Base-by-base conservation (phyloP, 1,140 invertebrate genomes). In the Temnothorax longispinosus region DNA sequence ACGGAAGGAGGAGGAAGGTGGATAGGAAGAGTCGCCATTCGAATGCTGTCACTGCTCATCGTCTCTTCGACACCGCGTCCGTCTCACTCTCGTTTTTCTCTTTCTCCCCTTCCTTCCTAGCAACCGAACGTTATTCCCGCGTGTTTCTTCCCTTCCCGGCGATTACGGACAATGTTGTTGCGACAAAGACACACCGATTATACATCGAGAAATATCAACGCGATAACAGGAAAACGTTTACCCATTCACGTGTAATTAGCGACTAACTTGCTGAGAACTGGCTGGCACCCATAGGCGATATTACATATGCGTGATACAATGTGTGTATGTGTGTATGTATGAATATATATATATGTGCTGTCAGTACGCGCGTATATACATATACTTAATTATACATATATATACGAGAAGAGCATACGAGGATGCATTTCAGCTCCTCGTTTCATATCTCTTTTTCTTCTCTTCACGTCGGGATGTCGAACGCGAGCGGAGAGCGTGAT, bases 131-230 rank as follows among this genome's bases (percentile, higher is more conserved):
- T 35, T 41, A 18, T 50, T 27, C n/a, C 13, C 3, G 47, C 32
- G 60, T 47, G 10, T 15, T n/a, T 52, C 15, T 54, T 27, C 32
- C 15, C n/a, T 64, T 80, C 47, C 52, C 54, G 41, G 67, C 80
- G 54, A 75, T 60, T 84, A 60, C 41, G 54, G 56, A 82, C 54
- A 47, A 10, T 84, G 71, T 88, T 85, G 64, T 69, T 89, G 89
- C 89, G 88, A 93, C 84, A 91, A 82, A 87, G 85, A 95, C 91
- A 95, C 91, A 94, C 84, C 90, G 92, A 94, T 84, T 84, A 84
- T 93, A 95, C 94, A 95, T 92, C 90, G 91, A 94, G 92, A 94
- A 91, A 94, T 94, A 95, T 91, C 91, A 92, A 94, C 90, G 94
- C 91, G 91, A 93, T 89, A 92, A 93, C 90, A 93, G 88, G 89